Evolutionary conservation across 2,888 invertebrate species (phyloP), one percentile per base, ranked within the genome.

Genomic region (Kryphioiulus occultus): DNA sequence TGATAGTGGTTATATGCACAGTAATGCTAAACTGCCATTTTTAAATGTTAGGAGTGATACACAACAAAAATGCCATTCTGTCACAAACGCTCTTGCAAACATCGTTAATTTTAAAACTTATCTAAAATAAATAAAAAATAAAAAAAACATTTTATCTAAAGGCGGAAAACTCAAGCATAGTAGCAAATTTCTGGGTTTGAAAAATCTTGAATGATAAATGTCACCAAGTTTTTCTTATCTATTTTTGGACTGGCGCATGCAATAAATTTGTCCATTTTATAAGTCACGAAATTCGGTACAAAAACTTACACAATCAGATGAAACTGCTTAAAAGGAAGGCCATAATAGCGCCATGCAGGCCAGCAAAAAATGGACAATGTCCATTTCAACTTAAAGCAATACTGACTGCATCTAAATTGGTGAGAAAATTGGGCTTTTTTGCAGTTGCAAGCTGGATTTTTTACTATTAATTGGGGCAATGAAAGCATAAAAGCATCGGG

Each of bases 201-300:
- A 32, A 78, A 78, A 30, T 15, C 78, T 22, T 30, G 78, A 12
- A 32, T 32, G 78, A 78, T 78, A 78, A 68, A 78, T 78, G 78
- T 78, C 78, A 78, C 30, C 30, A 32, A 32, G 3, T 78, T 78
- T 32, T 78, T 78, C 15, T 17, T 78, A 22, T 68, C 10, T 15
- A 32, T 78, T 78, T 78, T 78, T 32, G 4, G 30, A 0, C 30
- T 78, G 78, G 30, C 78, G 15, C 26, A 30, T 17, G 30, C 30
- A 78, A 78, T 78, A 78, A 78, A 78, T 78, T 78, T 15, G 78
- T 78, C 30, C 30, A 78, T 78, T 78, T 78, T 78, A 78, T 78
- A 78, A 78, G 78, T 78, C 78, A 78, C 78, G 78, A 78, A 78
- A 78, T 26, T 78, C 15, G 30, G 30, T 30, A 30, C 30, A 78